Conservation (phyloP, 2,113 vertebrate species). For the Agapornis roseicollis region DNA sequence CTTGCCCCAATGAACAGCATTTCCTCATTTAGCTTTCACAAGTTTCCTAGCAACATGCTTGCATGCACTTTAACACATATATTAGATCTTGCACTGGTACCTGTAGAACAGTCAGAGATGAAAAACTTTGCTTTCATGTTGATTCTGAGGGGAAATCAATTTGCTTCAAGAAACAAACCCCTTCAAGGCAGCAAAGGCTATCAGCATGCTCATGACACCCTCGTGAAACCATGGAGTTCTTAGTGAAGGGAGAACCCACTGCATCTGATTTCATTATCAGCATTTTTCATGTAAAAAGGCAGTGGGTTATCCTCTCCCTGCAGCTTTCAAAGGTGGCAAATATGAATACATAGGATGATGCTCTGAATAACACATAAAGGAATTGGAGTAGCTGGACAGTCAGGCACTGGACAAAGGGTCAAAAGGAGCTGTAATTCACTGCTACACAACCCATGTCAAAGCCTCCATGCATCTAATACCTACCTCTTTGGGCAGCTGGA, state of each 20-base stretch:
- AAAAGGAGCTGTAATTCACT: not conserved
- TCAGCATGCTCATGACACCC: accelerated
- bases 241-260: not conserved
- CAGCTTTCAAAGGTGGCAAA: constrained; percentile 4
- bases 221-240: not conserved
- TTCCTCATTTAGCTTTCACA: constrained; percentile 48
- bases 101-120: constrained; percentile 32
- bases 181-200: not conserved
- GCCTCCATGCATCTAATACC: not conserved
- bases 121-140: constrained; percentile 21
- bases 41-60: constrained; percentile 67
- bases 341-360: not conserved
- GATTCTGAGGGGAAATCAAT: not conserved
- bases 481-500: not conserved
- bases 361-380: not conserved
- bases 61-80: constrained; percentile 2
- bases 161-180: not conserved
- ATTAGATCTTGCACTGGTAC: constrained; percentile 36
- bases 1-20: constrained; percentile 18
- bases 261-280: not conserved
- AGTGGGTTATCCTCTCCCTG: not conserved
- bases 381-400: not conserved
- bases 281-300: not conserved
- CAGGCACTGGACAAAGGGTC: not conserved
- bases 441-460: not conserved